Percentiles rank a stretch among this genome's conserved stretches.
These are phyloP conservation scores for Cyrtodaria siliqua DNA, from an alignment of 2,888 invertebrate genomes.

Conservation along the genomic window DNA sequence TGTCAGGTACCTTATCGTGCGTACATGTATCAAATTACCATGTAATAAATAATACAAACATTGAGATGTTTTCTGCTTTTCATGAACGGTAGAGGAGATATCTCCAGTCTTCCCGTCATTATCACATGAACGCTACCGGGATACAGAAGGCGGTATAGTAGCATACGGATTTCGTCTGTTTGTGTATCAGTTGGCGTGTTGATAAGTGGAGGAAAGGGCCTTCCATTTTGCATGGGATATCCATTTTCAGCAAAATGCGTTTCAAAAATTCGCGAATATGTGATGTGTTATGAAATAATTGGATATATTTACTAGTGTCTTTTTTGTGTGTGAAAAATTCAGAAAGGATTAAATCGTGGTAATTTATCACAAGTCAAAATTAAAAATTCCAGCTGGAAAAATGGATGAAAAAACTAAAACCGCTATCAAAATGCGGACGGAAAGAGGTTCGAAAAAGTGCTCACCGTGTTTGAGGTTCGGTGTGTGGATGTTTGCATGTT, in stretches of 20 bases:
- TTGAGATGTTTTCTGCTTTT: conserved; percentile 14
- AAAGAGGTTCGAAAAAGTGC: conserved; percentile 9
- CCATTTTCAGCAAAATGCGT: conserved; percentile 11
- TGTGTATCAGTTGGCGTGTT: conserved; percentile 21
- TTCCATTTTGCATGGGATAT: conserved; percentile 7
- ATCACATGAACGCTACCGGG: not conserved
- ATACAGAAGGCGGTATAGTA: conserved; percentile 11
- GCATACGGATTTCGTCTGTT: conserved; percentile 35
- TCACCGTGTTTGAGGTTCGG: conserved; percentile 40
- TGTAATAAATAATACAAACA: conserved; percentile 26
- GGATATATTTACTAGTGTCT: too few species aligned
- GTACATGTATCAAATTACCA: conserved; percentile 21
- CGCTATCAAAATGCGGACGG: not conserved
- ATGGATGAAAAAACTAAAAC: conserved; percentile 27
- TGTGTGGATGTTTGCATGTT: conserved; percentile 34
- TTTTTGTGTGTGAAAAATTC: too few species aligned
- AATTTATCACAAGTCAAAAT: not conserved
- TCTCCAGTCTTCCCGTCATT: not conserved
- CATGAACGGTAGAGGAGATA: too few species aligned
- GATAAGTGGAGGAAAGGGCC: conserved; percentile 20
- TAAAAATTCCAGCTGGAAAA: not conserved
- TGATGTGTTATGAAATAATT: not conserved
- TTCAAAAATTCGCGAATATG: conserved; percentile 10
- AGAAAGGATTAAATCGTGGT: too few species aligned
- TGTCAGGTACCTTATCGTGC: not conserved